Conservation (phyloP, 2,888 invertebrate genomes). For the Harpalus rubripes region DNA sequence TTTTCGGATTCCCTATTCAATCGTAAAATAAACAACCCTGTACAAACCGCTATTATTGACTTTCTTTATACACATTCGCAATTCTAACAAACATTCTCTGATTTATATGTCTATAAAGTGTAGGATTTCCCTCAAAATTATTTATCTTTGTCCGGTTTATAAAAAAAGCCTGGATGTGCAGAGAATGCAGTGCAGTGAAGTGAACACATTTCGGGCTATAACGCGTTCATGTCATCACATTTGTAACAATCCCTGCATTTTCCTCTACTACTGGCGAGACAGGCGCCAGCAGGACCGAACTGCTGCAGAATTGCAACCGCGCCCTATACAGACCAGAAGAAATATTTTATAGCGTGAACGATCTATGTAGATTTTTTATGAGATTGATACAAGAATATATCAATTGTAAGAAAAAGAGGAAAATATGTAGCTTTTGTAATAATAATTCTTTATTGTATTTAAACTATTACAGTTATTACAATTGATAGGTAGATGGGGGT, state of each 20-base stretch:
- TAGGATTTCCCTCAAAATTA: conserved; percentile 43
- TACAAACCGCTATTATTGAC: conserved; percentile 11
- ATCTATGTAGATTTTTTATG: neutral
- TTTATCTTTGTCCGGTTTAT: conserved; percentile 19
- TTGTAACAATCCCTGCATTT: conserved; percentile 45
- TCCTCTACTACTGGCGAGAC: conserved; percentile 23
- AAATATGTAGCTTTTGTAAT: too few species aligned
- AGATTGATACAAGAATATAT: too few species aligned
- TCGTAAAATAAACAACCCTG: neutral
- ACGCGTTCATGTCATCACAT: conserved; percentile 35
- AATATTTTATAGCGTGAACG: neutral
- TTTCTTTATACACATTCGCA: conserved; percentile 24
- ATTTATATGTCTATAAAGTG: conserved; percentile 25
- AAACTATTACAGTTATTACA: too few species aligned
- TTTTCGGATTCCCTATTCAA: neutral
- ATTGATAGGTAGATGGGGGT: too few species aligned
- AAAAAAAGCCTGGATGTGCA: neutral
- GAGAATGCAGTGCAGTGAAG: conserved; percentile 41
- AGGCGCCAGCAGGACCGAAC: conserved; percentile 36
- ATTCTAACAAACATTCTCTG: conserved; percentile 29
- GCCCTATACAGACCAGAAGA: neutral
- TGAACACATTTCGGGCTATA: conserved; percentile 34
- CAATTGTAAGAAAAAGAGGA: too few species aligned
- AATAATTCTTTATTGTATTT: too few species aligned
- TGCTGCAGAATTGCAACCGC: conserved; percentile 11